These are phyloP conservation scores for Ephydatia muelleri DNA, from an alignment of 37 sponge, comb jelly and placozoan genomes.

Conservation along the genomic window DNA sequence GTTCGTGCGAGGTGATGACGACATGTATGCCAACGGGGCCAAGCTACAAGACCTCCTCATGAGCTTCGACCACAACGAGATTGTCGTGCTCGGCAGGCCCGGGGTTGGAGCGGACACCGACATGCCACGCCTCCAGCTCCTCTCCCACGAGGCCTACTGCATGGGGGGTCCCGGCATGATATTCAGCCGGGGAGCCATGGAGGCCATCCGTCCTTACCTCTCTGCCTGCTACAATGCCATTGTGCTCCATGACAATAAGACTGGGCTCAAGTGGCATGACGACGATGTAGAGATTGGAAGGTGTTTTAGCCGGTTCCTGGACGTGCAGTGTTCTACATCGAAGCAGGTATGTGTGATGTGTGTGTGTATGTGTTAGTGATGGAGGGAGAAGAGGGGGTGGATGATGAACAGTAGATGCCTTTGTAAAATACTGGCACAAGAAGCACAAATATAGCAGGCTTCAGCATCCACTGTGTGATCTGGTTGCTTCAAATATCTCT, in stretches of 20 bases:
- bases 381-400: background rate
- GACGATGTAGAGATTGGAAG: conserved; percentile 84
- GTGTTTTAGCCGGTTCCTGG: conserved; percentile 69
- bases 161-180: conserved; percentile 82
- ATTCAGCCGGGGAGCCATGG: conserved; percentile 52
- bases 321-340: conserved; percentile 56
- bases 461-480: too few species aligned
- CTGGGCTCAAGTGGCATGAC: conserved; percentile 38
- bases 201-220: conserved; percentile 42
- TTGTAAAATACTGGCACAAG: too few species aligned
- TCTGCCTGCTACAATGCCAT: background rate
- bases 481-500: too few species aligned
- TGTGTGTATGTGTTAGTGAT: background rate
- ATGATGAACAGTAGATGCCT: too few species aligned
- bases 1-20: conserved; percentile 82
- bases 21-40: conserved; percentile 47
- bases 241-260: background rate
- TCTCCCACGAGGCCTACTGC: conserved; percentile 73
- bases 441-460: too few species aligned
- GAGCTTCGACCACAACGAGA: conserved; percentile 41
- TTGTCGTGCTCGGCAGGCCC: conserved; percentile 61
- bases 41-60: conserved; percentile 39
- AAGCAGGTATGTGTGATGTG: conserved; percentile 29
- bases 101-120: conserved; percentile 44
- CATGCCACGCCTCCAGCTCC: conserved; percentile 49